phyloP scores from a whole-genome alignment of 2,797 vertebrate genomes.

The Xyrichtys novacula region DNA sequence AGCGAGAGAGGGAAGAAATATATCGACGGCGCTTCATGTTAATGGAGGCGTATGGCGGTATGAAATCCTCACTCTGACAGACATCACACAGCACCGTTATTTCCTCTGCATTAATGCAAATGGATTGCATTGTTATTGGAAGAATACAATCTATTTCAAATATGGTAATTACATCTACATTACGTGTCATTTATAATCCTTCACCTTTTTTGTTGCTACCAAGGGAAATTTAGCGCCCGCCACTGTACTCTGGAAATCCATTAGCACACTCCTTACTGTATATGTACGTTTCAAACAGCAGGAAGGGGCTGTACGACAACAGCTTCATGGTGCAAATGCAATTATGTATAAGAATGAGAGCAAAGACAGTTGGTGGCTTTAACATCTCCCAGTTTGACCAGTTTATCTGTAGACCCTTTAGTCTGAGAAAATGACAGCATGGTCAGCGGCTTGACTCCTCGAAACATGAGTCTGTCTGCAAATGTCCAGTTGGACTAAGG shows the following conservation, averaged over 20 bases:
- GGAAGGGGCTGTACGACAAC: constrained; percentile 9
- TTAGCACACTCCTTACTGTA: constrained; percentile 5
- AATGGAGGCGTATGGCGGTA: constrained; percentile 43
- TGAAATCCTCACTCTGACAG: constrained; percentile 39
- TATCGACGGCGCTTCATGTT: constrained; percentile 40
- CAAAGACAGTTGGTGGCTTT: background rate
- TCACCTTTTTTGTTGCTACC: constrained; percentile 29
- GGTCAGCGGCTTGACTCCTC: too few species aligned
- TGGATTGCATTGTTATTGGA: constrained; percentile 42
- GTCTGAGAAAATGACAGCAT: too few species aligned
- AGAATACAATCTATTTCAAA: constrained; percentile 49
- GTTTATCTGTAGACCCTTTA: too few species aligned
- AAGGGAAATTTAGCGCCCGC: constrained; percentile 12
- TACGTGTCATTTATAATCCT: constrained; percentile 52
- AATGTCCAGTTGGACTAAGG: too few species aligned
- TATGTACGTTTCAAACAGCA: constrained; percentile 25
- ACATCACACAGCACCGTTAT: constrained; percentile 37
- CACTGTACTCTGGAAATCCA: constrained; percentile 13
- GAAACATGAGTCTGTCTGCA: too few species aligned
- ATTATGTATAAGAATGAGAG: background rate
- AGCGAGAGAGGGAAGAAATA: constrained; percentile 18
- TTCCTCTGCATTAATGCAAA: constrained; percentile 36
- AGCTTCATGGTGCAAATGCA: background rate
- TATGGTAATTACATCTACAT: constrained; percentile 55
- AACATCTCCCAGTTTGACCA: too few species aligned